Base-by-base conservation (phyloP, 2,797 vertebrate species). In the Chelon auratus region DNA sequence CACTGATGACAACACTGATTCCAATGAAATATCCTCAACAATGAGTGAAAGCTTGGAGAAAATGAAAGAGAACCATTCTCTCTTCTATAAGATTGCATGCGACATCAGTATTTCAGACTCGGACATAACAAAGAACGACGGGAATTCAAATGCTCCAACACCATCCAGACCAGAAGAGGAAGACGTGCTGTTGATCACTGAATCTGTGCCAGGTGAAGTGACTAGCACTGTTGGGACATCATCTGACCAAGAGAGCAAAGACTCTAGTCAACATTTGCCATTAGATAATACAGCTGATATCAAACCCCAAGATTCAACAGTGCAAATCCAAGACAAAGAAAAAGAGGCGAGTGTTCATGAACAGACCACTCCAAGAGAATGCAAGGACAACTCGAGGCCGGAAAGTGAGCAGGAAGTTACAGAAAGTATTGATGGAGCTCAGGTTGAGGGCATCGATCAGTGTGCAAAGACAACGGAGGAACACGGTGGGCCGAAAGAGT, bases 31-130 rank as follows among this genome's bases (percentile, higher is more conserved):
- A 73, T 91, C 78, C 1, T 74, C 85, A 7, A 26, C 76, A 11
- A 87, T 93, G 67, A 89, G 82, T 39, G 73, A 91, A 61, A 93
- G 88, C 62, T 75, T 91, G 9, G 83, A 92, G 69, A 92, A 92
- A 80, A 92, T 93, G 89, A 92, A 90, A 60, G 88, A 92, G 39
- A 92, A 91, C 72, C 90, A 93, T 75, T 91, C 90, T 3, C 88
- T 93, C 37, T 93, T 93, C 74, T 93, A 93, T 40, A 91, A 91
- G 72, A 92, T 93, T 17, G 88, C 90, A 5, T 92, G 90, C 55
- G 92, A 93, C 62, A 91, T 93, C 65, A 91, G 87, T 55, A 90
- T 93, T 64, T 94, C 92, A 17, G 91, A 93, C 72, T 82, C 91
- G n/a, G 91, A 91, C 48, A 91, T 92, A 53, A 75, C 90, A 57